Evolutionary conservation across 2,797 vertebrate species (phyloP).

Genomic region (Argyrosomus regius): DNA sequence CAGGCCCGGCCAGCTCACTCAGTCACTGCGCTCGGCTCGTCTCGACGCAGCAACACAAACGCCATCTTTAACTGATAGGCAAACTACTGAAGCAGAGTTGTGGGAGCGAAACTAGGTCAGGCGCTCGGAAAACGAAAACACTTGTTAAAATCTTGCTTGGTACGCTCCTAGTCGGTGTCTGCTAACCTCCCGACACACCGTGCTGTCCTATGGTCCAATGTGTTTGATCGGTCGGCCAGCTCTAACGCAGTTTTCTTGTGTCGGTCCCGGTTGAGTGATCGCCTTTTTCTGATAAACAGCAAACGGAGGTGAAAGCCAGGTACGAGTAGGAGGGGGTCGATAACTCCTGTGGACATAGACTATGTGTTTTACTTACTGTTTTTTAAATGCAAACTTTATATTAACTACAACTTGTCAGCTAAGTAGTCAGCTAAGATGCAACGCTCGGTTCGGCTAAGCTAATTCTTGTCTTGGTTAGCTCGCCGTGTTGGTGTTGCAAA

Average conservation of each 20-base stretch:
- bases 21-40: not conserved
- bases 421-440: slow-evolving; percentile 4
- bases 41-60: slow-evolving; percentile 56
- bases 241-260: slow-evolving; percentile 74
- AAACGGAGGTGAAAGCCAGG: slow-evolving; percentile 59
- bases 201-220: slow-evolving; percentile 73
- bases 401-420: slow-evolving; percentile 19
- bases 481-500: not conserved
- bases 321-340: slow-evolving; percentile 13
- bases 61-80: slow-evolving; percentile 75
- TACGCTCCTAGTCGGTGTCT: slow-evolving; percentile 13
- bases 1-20: slow-evolving; percentile 27
- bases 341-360: not conserved
- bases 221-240: slow-evolving; percentile 65
- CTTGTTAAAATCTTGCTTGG: slow-evolving; percentile 3
- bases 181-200: slow-evolving; percentile 27
- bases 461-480: not conserved
- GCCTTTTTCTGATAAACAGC: slow-evolving; percentile 50
- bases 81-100: slow-evolving; percentile 55
- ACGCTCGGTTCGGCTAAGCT: slow-evolving; percentile 39
- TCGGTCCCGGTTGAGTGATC: slow-evolving; percentile 75
- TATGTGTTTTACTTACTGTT: not conserved
- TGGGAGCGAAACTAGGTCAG: slow-evolving; percentile 68
- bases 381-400: not conserved
- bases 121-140: slow-evolving; percentile 29